These are phyloP conservation scores for Meloidogyne hapla DNA, from an alignment of 1,140 invertebrate genomes.

Conservation along the genomic window DNA sequence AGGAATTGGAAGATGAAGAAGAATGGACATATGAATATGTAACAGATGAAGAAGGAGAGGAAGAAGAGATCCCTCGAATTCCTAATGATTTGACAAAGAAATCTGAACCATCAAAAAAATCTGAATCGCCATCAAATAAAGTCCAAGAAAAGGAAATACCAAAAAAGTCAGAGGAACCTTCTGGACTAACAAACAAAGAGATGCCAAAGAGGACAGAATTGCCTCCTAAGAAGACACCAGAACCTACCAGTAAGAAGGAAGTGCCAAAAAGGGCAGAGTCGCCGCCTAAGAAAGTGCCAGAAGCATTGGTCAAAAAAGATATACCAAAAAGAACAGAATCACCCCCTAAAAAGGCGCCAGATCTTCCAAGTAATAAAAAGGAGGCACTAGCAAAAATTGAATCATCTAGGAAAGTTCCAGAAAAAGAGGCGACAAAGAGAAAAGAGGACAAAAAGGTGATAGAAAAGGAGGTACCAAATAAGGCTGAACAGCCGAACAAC, in stretches of 20 bases:
- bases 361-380: not conserved
- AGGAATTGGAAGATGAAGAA: slow-evolving; percentile 27
- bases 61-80: slow-evolving; percentile 15
- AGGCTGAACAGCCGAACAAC: not conserved
- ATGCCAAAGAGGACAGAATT: not conserved
- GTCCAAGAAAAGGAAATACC: not conserved
- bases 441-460: not conserved
- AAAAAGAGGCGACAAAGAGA: not conserved
- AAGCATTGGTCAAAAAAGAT: not conserved
- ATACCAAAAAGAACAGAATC: not conserved
- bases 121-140: not conserved
- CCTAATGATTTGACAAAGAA: not conserved
- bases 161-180: not conserved
- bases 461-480: not conserved
- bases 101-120: not conserved
- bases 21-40: slow-evolving; percentile 38
- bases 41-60: slow-evolving; percentile 31
- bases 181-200: not conserved
- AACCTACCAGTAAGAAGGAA: not conserved
- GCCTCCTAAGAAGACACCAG: not conserved
- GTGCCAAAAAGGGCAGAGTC: not conserved
- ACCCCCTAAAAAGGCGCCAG: not conserved
- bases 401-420: not conserved
- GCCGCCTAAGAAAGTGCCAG: not conserved
- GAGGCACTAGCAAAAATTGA: not conserved